Conservation (phyloP, 2,113 vertebrate genomes). For the Australoheros scitulus region DNA sequence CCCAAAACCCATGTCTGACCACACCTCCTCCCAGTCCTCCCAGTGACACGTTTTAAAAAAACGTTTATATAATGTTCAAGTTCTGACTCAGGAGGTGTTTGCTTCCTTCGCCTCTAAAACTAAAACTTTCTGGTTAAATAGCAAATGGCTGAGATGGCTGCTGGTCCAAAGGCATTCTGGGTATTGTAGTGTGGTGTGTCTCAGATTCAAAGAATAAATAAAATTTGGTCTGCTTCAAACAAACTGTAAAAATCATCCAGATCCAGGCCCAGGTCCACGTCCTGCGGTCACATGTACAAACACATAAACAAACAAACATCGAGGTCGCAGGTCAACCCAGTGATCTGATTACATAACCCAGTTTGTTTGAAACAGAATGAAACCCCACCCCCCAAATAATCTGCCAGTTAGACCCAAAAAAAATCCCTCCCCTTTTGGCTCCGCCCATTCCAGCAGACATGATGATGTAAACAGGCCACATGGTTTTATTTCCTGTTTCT, state of each 20-base stretch:
- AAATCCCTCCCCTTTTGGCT: not conserved
- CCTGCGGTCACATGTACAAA: not conserved
- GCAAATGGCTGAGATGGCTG: not conserved
- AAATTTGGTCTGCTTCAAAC: conserved; percentile 13
- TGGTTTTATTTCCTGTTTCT: conserved; percentile 20
- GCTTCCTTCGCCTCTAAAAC: not conserved
- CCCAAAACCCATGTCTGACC: not conserved
- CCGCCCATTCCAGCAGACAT: conserved; percentile 9
- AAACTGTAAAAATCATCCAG: not conserved
- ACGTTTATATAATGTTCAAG: too few relatives aligned
- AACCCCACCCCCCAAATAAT: not conserved
- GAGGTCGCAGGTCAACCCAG: not conserved
- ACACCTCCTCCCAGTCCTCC: not conserved
- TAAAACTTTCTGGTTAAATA: not conserved
- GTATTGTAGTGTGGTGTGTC: conserved; percentile 54
- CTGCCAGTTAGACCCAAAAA: not conserved
- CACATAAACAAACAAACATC: not conserved
- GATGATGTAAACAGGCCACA: conserved; percentile 45
- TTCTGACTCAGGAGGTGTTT: too few relatives aligned
- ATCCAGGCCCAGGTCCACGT: not conserved
- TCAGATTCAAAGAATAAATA: not conserved
- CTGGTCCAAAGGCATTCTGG: conserved; percentile 47
- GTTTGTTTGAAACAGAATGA: not conserved
- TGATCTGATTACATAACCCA: not conserved
- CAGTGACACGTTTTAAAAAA: too few relatives aligned